A percentile compares a stretch with the other conserved stretches of the same genome.
Evolutionary conservation across 2,113 vertebrate genomes (phyloP).

Genomic region (Hippolais icterina): DNA sequence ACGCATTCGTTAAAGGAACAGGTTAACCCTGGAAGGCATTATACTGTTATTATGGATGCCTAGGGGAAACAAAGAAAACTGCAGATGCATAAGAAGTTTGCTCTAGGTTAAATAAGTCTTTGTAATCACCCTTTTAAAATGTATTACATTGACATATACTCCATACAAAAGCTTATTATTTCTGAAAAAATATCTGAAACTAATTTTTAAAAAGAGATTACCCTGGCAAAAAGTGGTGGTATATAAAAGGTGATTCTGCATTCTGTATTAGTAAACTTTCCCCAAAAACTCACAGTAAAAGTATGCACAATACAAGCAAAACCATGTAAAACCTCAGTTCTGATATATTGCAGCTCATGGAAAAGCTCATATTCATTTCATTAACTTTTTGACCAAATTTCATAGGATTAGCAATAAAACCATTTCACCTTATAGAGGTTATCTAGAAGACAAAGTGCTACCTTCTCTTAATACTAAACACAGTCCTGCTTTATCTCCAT

Average conservation of each 20-base stretch:
- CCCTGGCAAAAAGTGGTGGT: not conserved
- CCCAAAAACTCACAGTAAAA: not conserved
- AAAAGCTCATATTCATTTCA: not conserved
- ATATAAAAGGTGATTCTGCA: not conserved
- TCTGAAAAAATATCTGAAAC: not conserved
- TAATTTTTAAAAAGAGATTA: not conserved
- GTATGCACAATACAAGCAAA: not conserved
- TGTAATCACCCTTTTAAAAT: not conserved
- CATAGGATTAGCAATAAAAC: not conserved
- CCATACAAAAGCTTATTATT: not conserved
- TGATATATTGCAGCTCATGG: not conserved
- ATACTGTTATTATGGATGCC: not conserved
- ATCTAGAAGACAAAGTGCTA: not conserved
- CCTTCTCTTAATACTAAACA: not conserved
- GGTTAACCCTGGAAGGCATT: not conserved
- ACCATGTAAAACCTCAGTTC: not conserved
- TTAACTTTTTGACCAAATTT: not conserved
- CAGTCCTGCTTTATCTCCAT: not conserved
- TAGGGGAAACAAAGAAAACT: conserved; percentile 3
- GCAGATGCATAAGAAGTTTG: not conserved
- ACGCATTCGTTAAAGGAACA: not conserved
- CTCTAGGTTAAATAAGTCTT: not conserved
- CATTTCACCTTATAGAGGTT: not conserved
- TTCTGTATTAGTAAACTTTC: not conserved
- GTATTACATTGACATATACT: not conserved